phyloP scores from a whole-genome alignment of 1,140 invertebrate species.

The Ips typographus region DNA sequence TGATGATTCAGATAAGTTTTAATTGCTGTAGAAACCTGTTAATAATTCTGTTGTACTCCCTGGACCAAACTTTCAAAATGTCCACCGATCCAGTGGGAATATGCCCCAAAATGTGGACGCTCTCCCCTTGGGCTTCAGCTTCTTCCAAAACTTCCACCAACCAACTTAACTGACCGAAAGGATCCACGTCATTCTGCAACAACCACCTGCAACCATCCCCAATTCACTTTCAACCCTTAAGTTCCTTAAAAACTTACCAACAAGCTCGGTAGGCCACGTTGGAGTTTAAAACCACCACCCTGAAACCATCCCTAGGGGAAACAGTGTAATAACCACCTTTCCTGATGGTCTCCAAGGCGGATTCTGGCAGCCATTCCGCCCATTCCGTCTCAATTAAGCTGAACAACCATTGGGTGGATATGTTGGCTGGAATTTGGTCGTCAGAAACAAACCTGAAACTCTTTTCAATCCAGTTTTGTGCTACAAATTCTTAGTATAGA shows the following conservation, averaged over 20 bases:
- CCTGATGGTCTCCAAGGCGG: conserved; percentile 60
- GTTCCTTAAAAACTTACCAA: conserved; percentile 53
- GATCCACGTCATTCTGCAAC: conserved; percentile 60
- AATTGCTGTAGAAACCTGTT: conserved; percentile 18
- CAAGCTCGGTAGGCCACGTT: conserved; percentile 73
- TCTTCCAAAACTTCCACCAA: conserved; percentile 66
- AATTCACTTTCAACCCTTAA: background rate
- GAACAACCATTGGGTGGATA: conserved; percentile 71
- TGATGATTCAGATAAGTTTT: too few relatives aligned
- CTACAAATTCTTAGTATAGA: conserved; percentile 54
- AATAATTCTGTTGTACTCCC: conserved; percentile 64
- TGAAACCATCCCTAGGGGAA: conserved; percentile 62
- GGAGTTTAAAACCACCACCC: conserved; percentile 73
- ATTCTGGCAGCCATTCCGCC: conserved; percentile 64
- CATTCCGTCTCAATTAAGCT: conserved; percentile 63
- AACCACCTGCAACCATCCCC: conserved; percentile 54
- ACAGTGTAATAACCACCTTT: conserved; percentile 75
- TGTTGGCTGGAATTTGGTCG: conserved; percentile 53
- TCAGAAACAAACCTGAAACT: conserved; percentile 70
- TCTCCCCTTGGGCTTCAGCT: conserved; percentile 69
- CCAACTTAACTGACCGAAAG: conserved; percentile 75
- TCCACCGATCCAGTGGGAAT: conserved; percentile 67
- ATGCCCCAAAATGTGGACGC: conserved; percentile 82
- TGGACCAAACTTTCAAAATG: conserved; percentile 72
- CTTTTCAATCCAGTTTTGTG: background rate